A percentile compares a stretch with the other conserved stretches of the same genome.
These are phyloP conservation scores for Dioctria rufipes DNA, from an alignment of 2,888 invertebrate genomes.

Conservation along the genomic window DNA sequence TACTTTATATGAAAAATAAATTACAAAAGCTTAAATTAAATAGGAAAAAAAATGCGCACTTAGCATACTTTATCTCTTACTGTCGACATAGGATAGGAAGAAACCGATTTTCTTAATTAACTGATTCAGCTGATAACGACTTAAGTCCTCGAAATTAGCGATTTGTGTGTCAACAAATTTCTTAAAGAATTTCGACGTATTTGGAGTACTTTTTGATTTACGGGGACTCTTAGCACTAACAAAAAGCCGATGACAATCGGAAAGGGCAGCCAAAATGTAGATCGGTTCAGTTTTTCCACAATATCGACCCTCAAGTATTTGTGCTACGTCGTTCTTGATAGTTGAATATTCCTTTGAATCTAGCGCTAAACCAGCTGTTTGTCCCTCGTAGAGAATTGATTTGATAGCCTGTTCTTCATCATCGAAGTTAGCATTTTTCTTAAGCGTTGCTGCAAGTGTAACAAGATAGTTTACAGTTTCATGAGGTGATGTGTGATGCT, in stretches of 20 bases:
- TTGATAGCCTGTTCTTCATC: constrained; percentile 76
- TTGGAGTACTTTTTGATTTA: constrained; percentile 61
- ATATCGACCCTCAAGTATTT: constrained; percentile 75
- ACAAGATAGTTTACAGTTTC: constrained; percentile 77
- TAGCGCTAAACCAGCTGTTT: constrained; percentile 71
- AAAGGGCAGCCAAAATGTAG: constrained; percentile 78
- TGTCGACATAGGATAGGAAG: constrained; percentile 78
- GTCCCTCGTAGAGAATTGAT: constrained; percentile 76
- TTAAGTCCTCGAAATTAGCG: constrained; percentile 69
- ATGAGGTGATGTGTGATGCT: constrained; percentile 75
- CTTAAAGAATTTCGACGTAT: constrained; percentile 71
- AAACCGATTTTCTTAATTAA: constrained; percentile 81
- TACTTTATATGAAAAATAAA: not conserved
- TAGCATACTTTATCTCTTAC: constrained; percentile 26
- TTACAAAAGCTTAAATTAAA: not conserved
- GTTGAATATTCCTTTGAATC: constrained; percentile 74
- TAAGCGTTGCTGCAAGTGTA: constrained; percentile 76
- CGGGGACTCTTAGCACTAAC: constrained; percentile 70
- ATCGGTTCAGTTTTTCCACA: constrained; percentile 70
- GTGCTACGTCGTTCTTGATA: constrained; percentile 76
- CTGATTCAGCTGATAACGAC: constrained; percentile 73
- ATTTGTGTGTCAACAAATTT: constrained; percentile 73
- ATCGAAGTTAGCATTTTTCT: constrained; percentile 77
- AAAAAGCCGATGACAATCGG: constrained; percentile 77
- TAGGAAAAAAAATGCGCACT: not conserved